Base-by-base conservation (phyloP, 2,797 vertebrate genomes). In the Oceanodroma leucorhoa region DNA sequence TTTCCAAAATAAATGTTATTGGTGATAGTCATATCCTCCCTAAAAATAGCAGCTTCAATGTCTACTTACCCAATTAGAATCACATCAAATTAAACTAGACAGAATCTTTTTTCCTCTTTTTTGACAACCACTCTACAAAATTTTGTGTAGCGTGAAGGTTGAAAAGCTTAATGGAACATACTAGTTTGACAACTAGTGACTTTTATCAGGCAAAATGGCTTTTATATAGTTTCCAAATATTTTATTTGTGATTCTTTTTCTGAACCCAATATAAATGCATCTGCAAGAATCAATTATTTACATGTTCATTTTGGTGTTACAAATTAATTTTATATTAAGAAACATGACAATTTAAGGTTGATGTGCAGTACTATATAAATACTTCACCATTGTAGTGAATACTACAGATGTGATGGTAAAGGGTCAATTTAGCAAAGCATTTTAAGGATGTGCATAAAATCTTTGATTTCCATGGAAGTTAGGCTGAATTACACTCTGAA, bases 1-100 rank as follows among this genome's bases (percentile, higher is more conserved):
- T 95, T 93, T 83, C 30, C 13, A 70, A 88, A 94, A 79, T 69
- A 88, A 78, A 30, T 81, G 24, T 50, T 69, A 54, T 24, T 61
- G 6, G 11, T 0, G 0, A 43, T 36, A 82, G 15, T 54, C 3
- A 2, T 72, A 61, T 46, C n/a, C 70, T 70, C 12, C 18, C 16
- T 72, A 72, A 87, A 81, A 89, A 1, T 5, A 17, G 10, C 30
- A 51, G 4, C 67, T 91, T 62, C 16, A 36, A 29, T 86, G 41
- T 53, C 18, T 80, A 54, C 14, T 69, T 79, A 62, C 12, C 13
- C 10, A 45, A 15, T 65, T 66, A 60, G 18, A 76, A 67, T 50
- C 11, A 22, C 10, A 82, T 26, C 5, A 79, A 82, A 58, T 54
- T 30, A 86, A 78, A 57, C 5, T 20, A 71, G 27, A 53, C 10